Evolutionary conservation across 2,797 vertebrate species (phyloP).

Genomic region (Molossus molossus): DNA sequence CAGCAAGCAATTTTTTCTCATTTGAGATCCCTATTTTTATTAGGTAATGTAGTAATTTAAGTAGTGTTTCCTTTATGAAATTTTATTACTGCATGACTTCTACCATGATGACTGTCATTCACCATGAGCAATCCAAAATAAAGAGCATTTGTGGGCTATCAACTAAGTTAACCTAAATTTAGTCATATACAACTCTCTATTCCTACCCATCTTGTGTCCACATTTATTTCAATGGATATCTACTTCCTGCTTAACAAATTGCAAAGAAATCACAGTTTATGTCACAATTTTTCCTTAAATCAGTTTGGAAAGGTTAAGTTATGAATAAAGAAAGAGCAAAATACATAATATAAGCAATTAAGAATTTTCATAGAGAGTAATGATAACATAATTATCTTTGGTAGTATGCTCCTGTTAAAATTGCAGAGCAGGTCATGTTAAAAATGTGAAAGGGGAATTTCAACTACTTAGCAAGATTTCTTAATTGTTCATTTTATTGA

Average conservation of each 20-base stretch:
- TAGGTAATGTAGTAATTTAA: constrained; percentile 48
- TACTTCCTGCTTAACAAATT: not conserved
- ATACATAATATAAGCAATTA: constrained; percentile 3
- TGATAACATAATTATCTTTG: not conserved
- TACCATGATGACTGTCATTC: constrained; percentile 35
- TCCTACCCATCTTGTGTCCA: not conserved
- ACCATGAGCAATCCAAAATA: constrained; percentile 40
- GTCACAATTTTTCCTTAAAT: not conserved
- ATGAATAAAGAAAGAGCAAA: constrained; percentile 65
- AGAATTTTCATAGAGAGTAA: constrained; percentile 50
- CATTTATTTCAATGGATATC: not conserved
- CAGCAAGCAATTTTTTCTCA: constrained; percentile 24
- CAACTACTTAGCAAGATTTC: not conserved
- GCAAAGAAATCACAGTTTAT: constrained; percentile 30
- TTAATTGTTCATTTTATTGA: not conserved
- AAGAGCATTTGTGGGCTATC: constrained; percentile 29
- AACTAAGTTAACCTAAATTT: constrained; percentile 47
- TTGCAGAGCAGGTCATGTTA: not conserved
- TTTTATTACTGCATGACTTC: constrained; percentile 45
- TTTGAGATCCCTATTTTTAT: constrained; percentile 56
- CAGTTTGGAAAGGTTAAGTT: constrained; percentile 26
- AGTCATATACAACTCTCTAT: not conserved
- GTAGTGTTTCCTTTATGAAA: not conserved
- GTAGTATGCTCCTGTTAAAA: not conserved
- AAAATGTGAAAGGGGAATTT: constrained; percentile 58